Evolutionary conservation across 1,140 invertebrate species (phyloP), one percentile per base, ranked within the genome.

Genomic region (Acromyrmex echinatior): DNA sequence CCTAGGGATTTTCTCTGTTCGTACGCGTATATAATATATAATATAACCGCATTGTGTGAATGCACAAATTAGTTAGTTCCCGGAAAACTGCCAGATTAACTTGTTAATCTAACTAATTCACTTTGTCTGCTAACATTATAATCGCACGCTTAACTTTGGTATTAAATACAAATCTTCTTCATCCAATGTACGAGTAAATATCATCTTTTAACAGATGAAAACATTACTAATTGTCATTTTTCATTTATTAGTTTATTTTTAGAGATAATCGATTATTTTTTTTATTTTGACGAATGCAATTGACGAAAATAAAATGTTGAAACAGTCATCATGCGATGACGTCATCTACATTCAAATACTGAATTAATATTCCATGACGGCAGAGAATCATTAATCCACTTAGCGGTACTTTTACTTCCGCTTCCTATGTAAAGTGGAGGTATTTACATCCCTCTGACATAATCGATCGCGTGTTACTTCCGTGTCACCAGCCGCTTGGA

Each of bases 391-490:
- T 84, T 62, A 76, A 84, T 76, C 70, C 56, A 62, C 80, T 84
- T 76, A 76, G 39, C 1, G 14, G 39, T 62, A 66, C 65, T 81
- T 89, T 60, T 89, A 86, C 86, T 82, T 74, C 62, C 63, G 39
- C 35, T 65, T 53, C 63, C 82, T 60, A 86, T 45, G 78, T 62
- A 84, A 79, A 90, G 89, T 76, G 12, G 65, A 86, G 90, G 86
- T 91, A 91, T 88, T 91, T 91, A 91, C 81, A 88, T 91, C 81
- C 82, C 28, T 63, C 56, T 81, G 31, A 70, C 58, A 80, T 88
- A 84, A 91, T 91, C 90, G 90, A 91, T 91, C 89, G 90, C 62
- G 73, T 60, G 87, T 91, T 90, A 90, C 82, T 91, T 91, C 78
- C 89, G 78, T 90, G 90, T 91, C 90, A 89, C 81, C 60, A 63